Conservation (phyloP, 2,888 invertebrate genomes). For the Meta bourneti region DNA sequence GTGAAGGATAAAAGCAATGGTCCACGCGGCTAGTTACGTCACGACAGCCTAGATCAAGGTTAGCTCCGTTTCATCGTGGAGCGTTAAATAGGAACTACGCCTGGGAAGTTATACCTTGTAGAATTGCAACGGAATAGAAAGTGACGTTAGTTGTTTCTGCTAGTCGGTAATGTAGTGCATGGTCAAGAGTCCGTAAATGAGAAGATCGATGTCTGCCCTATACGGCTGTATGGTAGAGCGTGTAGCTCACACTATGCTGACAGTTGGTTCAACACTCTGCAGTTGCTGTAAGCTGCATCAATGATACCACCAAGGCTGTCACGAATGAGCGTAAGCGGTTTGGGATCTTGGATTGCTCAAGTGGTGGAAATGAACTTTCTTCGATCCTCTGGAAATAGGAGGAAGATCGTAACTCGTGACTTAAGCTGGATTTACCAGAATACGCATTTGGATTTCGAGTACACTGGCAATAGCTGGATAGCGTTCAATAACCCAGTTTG, state of each 20-base stretch:
- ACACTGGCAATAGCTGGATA: no score
- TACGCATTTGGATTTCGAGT: no score
- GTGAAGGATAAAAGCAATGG: slow-evolving; percentile 28
- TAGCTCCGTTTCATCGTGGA: slow-evolving; percentile 34
- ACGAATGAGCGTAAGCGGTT: slow-evolving; percentile 5
- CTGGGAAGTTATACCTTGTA: slow-evolving; percentile 65
- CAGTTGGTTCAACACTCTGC: neutral
- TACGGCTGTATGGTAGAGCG: neutral
- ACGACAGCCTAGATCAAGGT: slow-evolving; percentile 50
- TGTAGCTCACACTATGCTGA: slow-evolving; percentile 11
- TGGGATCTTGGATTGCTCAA: neutral
- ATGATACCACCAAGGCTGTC: slow-evolving; percentile 39
- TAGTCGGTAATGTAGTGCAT: slow-evolving; percentile 32
- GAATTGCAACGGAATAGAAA: slow-evolving; percentile 29
- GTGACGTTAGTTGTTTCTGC: slow-evolving; percentile 23
- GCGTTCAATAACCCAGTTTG: no score
- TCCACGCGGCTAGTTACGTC: slow-evolving; percentile 60
- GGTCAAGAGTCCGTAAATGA: slow-evolving; percentile 63
- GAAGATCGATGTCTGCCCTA: slow-evolving; percentile 6
- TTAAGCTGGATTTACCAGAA: no score
- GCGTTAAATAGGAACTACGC: slow-evolving; percentile 60
- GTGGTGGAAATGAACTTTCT: neutral
- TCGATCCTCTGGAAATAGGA: neutral
- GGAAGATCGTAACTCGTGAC: no score
- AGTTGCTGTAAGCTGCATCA: slow-evolving; percentile 28